Evolutionary conservation across 1,140 invertebrate genomes (phyloP), one percentile per base, ranked within the genome.

Genomic region (Drosophila miranda): DNA sequence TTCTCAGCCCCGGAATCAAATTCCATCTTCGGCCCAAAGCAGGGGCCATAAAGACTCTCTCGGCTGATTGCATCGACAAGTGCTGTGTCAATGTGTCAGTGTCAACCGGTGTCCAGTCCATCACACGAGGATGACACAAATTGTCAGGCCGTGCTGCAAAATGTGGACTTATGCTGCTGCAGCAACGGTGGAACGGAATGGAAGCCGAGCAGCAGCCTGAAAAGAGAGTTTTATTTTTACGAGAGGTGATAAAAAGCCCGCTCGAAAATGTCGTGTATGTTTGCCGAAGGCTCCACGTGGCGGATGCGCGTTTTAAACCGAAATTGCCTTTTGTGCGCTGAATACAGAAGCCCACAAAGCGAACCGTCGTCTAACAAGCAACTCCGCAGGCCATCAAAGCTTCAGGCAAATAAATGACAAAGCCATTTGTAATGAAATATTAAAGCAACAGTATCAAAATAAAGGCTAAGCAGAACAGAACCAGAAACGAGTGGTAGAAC

Each of bases 81-180:
- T 68, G 64, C 64, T 48, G 62, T 62, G 64, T 68, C 64, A 67
- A 55, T 68, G 62, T 68, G 64, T 67, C 61, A 46, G 41, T 28
- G 41, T 11, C 13, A n/a, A 8, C 9, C 23, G 23, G 23, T 26
- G 23, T 26, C 11, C 34, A 53, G 11, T 50, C 45, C 55, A 49
- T 58, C 59, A 45, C 41, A 5, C 28, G 61, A 1, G 16, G n/a
- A 42, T 64, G 62, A 53, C 62, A 64, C 34, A 63, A 51, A 51
- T 64, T 64, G 62, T 63, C 61, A 13, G 55, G 56, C 44, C 62
- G 50, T 50, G 62, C 30, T 61, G 62, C 62, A 41, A 41, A 51
- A 55, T 71, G 73, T 73, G 66, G 80, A 86, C 80, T 84, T 80
- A 74, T 84, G 72, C 56, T 62, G 67, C 19, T 56, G 55, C 56